A percentile compares a stretch with the other conserved stretches of the same genome.
Conservation (phyloP, 2,113 vertebrate species). For the Colius striatus region DNA sequence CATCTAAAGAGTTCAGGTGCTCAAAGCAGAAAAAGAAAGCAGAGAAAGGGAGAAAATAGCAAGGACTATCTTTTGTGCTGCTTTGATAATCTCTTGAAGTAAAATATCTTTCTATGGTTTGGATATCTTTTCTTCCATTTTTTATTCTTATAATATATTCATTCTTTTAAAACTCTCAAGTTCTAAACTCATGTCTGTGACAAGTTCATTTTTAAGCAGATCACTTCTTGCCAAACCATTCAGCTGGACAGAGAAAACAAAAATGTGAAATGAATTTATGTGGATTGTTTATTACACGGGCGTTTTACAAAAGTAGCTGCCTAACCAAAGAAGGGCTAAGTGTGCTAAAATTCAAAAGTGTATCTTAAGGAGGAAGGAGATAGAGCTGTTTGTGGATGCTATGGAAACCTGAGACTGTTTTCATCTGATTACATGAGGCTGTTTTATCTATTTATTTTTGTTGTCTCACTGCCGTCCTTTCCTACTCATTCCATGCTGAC, state of each 20-base stretch:
- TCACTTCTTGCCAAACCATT: background rate
- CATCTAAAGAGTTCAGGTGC: background rate
- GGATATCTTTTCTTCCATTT: background rate
- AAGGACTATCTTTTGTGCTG: background rate
- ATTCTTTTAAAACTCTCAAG: background rate
- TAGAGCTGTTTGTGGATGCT: background rate
- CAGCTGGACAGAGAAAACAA: background rate
- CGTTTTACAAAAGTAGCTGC: background rate
- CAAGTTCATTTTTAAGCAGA: background rate
- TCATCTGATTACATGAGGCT: background rate
- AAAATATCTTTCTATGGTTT: background rate
- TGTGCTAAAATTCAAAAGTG: background rate
- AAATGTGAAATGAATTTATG: background rate
- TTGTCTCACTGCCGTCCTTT: background rate
- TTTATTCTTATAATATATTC: background rate
- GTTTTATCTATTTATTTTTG: background rate
- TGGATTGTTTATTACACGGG: background rate
- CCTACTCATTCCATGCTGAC: background rate
- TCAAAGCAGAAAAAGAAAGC: background rate
- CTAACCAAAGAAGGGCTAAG: background rate
- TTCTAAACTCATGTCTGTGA: background rate
- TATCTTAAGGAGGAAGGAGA: background rate
- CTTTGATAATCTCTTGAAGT: background rate
- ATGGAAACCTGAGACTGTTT: conserved; percentile 2
- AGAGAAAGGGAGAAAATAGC: background rate